Conservation (phyloP, 2,888 invertebrate species). For the Antheraea assamensis region DNA sequence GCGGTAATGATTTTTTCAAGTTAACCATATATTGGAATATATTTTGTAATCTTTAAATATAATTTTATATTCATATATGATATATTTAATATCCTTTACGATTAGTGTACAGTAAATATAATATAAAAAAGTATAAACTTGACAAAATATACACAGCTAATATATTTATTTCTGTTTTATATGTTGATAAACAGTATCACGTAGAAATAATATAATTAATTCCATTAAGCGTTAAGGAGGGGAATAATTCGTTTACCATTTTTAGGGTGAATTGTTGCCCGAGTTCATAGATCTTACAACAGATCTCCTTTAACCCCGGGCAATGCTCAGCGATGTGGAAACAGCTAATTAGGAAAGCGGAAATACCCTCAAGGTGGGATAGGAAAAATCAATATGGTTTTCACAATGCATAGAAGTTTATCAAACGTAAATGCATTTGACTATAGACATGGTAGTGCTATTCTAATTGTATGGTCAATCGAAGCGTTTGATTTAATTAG, state of each 20-base stretch:
- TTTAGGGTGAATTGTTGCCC: constrained; percentile 19
- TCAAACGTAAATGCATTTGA: background rate
- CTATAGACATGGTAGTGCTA: background rate
- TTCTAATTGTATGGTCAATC: background rate
- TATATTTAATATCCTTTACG: too few species aligned
- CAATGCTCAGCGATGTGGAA: constrained; percentile 28
- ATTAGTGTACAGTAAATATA: background rate
- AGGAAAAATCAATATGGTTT: background rate
- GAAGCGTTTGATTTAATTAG: background rate
- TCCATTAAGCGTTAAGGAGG: background rate
- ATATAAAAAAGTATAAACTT: background rate
- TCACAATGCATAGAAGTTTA: background rate
- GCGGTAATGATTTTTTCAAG: background rate
- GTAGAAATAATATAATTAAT: background rate
- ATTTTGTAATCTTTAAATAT: background rate
- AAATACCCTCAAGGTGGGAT: background rate
- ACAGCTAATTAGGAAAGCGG: constrained; percentile 10
- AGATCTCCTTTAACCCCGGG: constrained; percentile 26
- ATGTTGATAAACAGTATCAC: background rate
- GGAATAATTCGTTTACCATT: constrained; percentile 20
- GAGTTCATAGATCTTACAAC: constrained; percentile 17
- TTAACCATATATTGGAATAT: background rate
- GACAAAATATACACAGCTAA: background rate
- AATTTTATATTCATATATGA: background rate
- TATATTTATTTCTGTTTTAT: background rate